phyloP scores from a whole-genome alignment of 2,797 vertebrate genomes.

The Erpetoichthys calabaricus region DNA sequence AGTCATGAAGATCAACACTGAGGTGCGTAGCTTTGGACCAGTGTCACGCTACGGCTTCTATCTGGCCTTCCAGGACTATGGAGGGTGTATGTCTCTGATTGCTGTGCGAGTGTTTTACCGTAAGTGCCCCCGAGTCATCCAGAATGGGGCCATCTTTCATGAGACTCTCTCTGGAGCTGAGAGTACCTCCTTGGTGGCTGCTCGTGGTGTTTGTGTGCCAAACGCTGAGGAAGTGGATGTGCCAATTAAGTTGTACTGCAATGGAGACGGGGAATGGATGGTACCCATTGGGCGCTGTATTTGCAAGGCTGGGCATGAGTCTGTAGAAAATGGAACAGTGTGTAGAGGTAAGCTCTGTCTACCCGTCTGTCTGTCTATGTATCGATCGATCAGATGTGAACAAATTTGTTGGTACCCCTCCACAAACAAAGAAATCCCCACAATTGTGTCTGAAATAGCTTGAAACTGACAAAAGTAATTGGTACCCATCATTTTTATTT shows the following conservation, averaged over 20 bases:
- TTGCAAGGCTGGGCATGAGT: conserved; percentile 77
- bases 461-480: too few relatives aligned
- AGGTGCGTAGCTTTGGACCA: conserved; percentile 83
- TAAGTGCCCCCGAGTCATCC: conserved; percentile 72
- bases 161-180: conserved; percentile 86
- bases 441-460: too few relatives aligned
- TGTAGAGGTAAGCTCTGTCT: conserved; percentile 66
- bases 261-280: conserved; percentile 89
- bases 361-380: neutral
- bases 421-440: too few relatives aligned
- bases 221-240: conserved; percentile 91
- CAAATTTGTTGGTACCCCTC: too few relatives aligned
- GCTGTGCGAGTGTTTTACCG: conserved; percentile 84
- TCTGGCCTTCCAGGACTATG: conserved; percentile 91
- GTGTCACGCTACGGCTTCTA: conserved; percentile 84
- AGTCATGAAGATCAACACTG: conserved; percentile 94
- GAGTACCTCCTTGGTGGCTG: conserved; percentile 82
- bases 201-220: conserved; percentile 72
- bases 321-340: conserved; percentile 65
- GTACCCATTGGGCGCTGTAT: conserved; percentile 89
- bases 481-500: too few relatives aligned
- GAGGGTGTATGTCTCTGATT: conserved; percentile 90
- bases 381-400: too few relatives aligned
- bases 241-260: conserved; percentile 91
- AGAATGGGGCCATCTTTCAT: conserved; percentile 75